phyloP scores from a whole-genome alignment of 2,113 vertebrate species.

The Dromaius novaehollandiae region DNA sequence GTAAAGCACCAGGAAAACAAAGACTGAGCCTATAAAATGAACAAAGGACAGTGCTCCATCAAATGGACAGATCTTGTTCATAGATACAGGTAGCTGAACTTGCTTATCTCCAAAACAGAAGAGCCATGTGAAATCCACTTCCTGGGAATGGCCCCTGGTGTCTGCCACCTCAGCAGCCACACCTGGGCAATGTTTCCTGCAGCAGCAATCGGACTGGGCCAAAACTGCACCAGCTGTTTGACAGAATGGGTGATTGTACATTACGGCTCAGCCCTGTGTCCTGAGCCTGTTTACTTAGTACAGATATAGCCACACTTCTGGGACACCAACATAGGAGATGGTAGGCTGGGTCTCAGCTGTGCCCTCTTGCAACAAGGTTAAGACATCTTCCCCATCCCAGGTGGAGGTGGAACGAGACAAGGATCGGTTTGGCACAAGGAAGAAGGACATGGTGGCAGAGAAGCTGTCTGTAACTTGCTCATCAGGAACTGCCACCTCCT shows the following conservation, averaged over 20 bases:
- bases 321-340: neutral
- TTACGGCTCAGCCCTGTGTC: neutral
- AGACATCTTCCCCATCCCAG: neutral
- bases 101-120: neutral
- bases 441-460: neutral
- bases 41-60: slow-evolving; percentile 6
- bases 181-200: neutral
- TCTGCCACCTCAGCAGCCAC: accelerated
- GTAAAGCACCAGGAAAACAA: neutral
- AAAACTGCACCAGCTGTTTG: neutral
- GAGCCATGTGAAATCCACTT: neutral
- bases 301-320: neutral
- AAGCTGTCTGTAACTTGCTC: neutral
- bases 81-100: neutral
- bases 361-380: neutral
- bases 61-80: neutral
- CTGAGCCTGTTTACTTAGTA: neutral
- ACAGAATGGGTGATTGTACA: neutral
- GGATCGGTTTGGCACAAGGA: neutral
- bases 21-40: neutral
- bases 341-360: neutral
- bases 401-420: neutral
- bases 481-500: neutral
- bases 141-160: neutral
- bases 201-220: neutral